phyloP scores from a whole-genome alignment of 2,113 vertebrate species.

The Triplophysa dalaica region DNA sequence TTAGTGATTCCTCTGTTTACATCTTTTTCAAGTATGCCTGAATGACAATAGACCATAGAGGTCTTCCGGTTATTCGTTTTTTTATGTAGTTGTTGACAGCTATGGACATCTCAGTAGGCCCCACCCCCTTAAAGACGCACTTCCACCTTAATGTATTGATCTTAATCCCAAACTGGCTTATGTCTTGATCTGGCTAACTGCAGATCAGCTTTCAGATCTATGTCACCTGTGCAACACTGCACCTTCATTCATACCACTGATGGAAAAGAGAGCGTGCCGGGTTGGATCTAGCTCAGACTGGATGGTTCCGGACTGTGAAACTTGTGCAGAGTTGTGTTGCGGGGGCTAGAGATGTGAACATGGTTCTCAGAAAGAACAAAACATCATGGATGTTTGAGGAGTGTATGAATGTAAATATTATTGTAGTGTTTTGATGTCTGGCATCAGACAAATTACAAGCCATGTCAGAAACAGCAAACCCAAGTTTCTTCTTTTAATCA shows the following conservation, averaged over 20 bases:
- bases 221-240: constrained; percentile 27
- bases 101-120: constrained; percentile 23
- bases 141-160: constrained; percentile 26
- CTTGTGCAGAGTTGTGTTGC: constrained; percentile 2
- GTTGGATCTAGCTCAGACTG: background rate
- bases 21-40: background rate
- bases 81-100: background rate
- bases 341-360: background rate
- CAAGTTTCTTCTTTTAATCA: too few species aligned
- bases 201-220: constrained; percentile 20
- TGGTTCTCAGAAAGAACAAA: background rate
- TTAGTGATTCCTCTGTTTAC: background rate
- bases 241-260: background rate
- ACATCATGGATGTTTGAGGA: background rate
- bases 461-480: too few species aligned
- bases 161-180: constrained; percentile 38
- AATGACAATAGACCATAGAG: background rate
- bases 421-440: too few species aligned
- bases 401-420: background rate
- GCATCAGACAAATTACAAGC: too few species aligned
- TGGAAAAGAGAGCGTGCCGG: background rate
- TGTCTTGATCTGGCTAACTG: constrained; percentile 6
- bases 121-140: constrained; percentile 14
- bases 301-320: background rate
- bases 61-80: constrained; percentile 4